phyloP scores from a whole-genome alignment of 1,140 invertebrate genomes.

The Drosophila triauraria region DNA sequence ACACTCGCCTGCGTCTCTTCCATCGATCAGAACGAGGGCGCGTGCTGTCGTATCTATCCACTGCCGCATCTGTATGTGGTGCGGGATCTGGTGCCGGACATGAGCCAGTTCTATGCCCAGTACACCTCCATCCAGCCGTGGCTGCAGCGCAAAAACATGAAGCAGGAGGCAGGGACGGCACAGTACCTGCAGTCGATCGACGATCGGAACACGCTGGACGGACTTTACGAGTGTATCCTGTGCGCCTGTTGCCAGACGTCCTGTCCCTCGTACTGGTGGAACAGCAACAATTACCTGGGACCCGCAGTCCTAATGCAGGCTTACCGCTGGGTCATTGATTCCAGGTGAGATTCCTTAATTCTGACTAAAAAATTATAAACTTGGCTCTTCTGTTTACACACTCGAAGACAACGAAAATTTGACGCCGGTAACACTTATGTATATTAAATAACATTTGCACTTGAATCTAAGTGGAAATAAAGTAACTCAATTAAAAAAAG shows the following conservation, averaged over 20 bases:
- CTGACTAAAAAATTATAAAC: too few relatives aligned
- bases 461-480: too few relatives aligned
- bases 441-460: too few relatives aligned
- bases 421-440: too few relatives aligned
- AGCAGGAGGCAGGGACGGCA: conserved; percentile 88
- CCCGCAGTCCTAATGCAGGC: conserved; percentile 97
- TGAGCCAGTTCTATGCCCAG: conserved; percentile 97
- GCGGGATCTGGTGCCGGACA: conserved; percentile 97
- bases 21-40: conserved; percentile 38
- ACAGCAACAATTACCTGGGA: conserved; percentile 97
- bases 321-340: conserved; percentile 98
- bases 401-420: too few relatives aligned
- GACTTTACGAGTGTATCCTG: conserved; percentile 97
- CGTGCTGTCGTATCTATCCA: conserved; percentile 89
- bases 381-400: too few relatives aligned
- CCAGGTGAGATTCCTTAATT: conserved; percentile 80
- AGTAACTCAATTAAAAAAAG: too few relatives aligned
- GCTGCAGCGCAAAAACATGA: conserved; percentile 91
- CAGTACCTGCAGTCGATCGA: conserved; percentile 94
- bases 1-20: conserved; percentile 92
- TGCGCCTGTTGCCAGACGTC: conserved; percentile 98
- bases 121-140: conserved; percentile 97
- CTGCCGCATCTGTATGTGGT: conserved; percentile 99
- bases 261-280: conserved; percentile 99
- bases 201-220: conserved; percentile 96